Base-by-base conservation (phyloP, 2,113 vertebrate genomes). In the Sus scrofa region DNA sequence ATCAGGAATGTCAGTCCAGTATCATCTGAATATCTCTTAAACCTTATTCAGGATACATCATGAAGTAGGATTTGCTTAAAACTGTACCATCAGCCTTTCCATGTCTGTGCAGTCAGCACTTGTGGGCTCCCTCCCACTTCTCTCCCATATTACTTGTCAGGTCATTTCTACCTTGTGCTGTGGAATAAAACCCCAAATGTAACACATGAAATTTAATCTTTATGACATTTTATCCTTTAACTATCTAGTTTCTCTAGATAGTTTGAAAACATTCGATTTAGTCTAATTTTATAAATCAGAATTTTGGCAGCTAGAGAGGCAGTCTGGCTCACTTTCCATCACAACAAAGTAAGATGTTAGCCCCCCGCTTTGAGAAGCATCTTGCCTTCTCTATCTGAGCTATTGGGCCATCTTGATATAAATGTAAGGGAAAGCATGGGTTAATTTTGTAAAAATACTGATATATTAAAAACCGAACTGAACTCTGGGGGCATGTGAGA, bases 391-490 rank as follows among this genome's bases (percentile, higher is more conserved):
- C 83, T 86, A 82, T 73, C 27, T 90, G 18, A 63, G 56, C 39
- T 91, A 13, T 2, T 67, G 44, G 32, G 32, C 6, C 37, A 92
- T 67, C 73, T 58, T 88, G 81, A 82, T 39, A 90, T 34, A 70
- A 92, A 89, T 39, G 20, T 92, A 90, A 95, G 89, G 37, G 52
- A 84, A 86, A 95, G 65, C 54, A 39, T 88, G 39, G 30, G 34
- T 79, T 85, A 86, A 50, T 89, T 86, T 82, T 92, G 3, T 86
- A 74, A 85, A 54, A 93, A 60, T 71, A 85, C 15, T 30, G 26
- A 44, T 75, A 92, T 88, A 86, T 58, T 90, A 95, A 71, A 96
- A 96, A 71, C 27, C 44, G 54, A 87, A 91, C 22, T 68, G 58
- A 92, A 75, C 79, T 95, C 94, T 94, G 1, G 9, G 18, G 52